Base-by-base conservation (phyloP, 1,140 invertebrate genomes). In the Lethocerus indicus region DNA sequence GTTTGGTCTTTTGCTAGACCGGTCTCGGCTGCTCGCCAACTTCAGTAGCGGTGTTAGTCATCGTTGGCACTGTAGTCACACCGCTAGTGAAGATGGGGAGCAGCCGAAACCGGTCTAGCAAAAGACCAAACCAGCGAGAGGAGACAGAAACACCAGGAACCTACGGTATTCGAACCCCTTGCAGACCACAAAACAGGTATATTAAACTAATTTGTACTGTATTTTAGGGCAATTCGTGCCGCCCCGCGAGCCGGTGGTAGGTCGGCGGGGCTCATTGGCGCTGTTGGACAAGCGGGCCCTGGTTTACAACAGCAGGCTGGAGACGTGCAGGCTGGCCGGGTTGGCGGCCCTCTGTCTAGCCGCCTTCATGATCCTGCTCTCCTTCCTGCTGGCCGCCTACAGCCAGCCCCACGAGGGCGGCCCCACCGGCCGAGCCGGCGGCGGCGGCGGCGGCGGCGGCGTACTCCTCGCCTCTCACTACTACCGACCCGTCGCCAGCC, bases 371-470 rank as follows among this genome's bases (percentile, higher is more conserved):
- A 42, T 53, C 1, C 36, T 53, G 2, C 26, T 53, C 1, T 40
- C 35, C 14, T 53, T 53, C 23, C 35, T 53, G 16, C 29, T 53
- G 14, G 25, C 41, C 2, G 52, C 52, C 18, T 53, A 53, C 20
- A 23, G 25, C 26, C n/a, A 16, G 2, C 48, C 48, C 25, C n/a
- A 32, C 29, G n/a, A 32, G 9, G n/a, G 9, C n/a, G 9, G 9
- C n/a, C 9, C 29, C 29, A 32, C n/a, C n/a, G 29, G 29, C n/a
- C 29, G 29, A 32, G 9, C 9, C 9, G n/a, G n/a, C n/a, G 9
- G 9, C n/a, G 9, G 9, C 9, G 29, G 29, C n/a, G 29, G 29
- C 29, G 9, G 9, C n/a, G n/a, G 9, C n/a, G 29, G 9, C 9
- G 9, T 32, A 9, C n/a, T n/a, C n/a, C n/a, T 32, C 29, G 9